Evolutionary conservation across 2,797 vertebrate genomes (phyloP).

Genomic region (Florisuga fusca): DNA sequence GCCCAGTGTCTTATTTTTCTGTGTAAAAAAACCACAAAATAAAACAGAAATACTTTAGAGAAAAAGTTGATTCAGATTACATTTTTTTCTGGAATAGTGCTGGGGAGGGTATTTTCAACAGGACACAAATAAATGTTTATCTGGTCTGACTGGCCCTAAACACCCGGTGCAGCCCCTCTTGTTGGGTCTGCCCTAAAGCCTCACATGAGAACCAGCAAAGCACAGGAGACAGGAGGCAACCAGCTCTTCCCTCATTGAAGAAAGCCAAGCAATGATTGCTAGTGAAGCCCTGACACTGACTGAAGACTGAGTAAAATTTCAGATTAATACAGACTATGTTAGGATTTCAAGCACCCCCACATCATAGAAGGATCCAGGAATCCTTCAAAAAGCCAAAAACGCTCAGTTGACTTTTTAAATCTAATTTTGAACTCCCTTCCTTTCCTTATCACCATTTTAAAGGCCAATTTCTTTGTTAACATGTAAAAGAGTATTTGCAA

Average conservation of each 20-base stretch:
- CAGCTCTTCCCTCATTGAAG: neutral
- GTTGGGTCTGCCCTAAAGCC: neutral
- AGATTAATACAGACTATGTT: neutral
- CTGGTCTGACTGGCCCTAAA: neutral
- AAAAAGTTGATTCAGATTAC: neutral
- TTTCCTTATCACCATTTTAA: slow-evolving; percentile 38
- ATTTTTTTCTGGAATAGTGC: neutral
- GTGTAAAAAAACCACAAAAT: neutral
- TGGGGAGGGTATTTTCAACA: neutral
- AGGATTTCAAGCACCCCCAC: slow-evolving; percentile 31
- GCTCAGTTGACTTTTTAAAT: neutral
- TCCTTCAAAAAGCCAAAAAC: slow-evolving; percentile 1
- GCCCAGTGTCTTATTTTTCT: neutral
- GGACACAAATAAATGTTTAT: neutral
- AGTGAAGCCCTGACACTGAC: neutral
- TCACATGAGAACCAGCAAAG: neutral
- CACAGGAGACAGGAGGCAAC: rapidly evolving
- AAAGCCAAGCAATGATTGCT: neutral
- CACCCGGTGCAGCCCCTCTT: rapidly evolving
- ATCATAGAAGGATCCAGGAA: neutral
- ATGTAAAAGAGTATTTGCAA: slow-evolving; percentile 22
- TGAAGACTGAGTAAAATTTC: neutral
- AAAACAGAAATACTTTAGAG: neutral
- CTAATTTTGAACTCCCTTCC: slow-evolving; percentile 28
- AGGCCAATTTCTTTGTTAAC: slow-evolving; percentile 40